A percentile compares a stretch with the other conserved stretches of the same genome.
Conservation (phyloP, 2,113 vertebrate genomes). For the Dendrocopos noguchii region DNA sequence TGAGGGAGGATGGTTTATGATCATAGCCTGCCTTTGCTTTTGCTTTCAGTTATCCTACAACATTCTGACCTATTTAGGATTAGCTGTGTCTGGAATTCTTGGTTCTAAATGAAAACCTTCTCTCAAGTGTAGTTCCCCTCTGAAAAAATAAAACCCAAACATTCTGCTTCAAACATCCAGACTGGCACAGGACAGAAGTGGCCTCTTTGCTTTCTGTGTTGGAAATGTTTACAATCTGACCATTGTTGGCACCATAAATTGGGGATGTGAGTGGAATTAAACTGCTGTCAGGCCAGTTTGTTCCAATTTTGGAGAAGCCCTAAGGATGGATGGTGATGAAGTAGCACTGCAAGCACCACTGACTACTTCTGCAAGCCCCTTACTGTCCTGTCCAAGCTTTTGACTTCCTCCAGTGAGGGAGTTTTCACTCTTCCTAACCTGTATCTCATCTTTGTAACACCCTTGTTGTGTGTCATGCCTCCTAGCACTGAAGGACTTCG, state of each 20-base stretch:
- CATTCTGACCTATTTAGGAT: not conserved
- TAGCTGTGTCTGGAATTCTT: not conserved
- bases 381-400: not conserved
- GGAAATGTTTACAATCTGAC: not conserved
- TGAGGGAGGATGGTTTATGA: not conserved
- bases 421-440: not conserved
- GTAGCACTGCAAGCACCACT: not conserved
- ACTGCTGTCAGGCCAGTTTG: not conserved
- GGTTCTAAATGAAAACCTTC: not conserved
- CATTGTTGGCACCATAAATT: not conserved
- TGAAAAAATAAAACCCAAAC: not conserved
- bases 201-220: not conserved
- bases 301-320: not conserved
- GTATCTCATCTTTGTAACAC: not conserved
- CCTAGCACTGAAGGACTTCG: not conserved
- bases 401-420: not conserved
- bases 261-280: not conserved
- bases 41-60: not conserved
- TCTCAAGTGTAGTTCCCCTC: not conserved
- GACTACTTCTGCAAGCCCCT: not conserved
- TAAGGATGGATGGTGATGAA: not conserved
- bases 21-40: not conserved
- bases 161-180: not conserved
- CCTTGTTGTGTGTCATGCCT: not conserved
- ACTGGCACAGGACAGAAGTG: not conserved